Evolutionary conservation across 1,140 invertebrate species (phyloP).

Genomic region (Nephila pilipes): DNA sequence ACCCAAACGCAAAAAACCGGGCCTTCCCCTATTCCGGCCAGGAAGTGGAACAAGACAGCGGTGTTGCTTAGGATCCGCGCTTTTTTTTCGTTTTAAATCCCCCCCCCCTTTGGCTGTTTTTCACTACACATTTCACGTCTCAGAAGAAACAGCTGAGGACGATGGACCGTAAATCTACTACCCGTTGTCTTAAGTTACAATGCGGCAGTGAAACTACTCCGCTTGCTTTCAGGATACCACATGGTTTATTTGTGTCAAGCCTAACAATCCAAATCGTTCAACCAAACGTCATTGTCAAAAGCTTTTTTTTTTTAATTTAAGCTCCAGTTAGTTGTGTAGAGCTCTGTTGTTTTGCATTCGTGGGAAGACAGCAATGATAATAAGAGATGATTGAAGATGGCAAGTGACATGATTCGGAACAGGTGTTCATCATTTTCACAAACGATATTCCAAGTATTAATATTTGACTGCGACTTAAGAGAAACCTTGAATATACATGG

Average conservation of each 20-base stretch:
- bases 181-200: not conserved
- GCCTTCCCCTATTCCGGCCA: not conserved
- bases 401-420: no score
- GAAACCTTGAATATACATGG: no score
- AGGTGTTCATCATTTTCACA: no score
- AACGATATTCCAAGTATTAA: no score
- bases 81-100: not conserved
- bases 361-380: no score
- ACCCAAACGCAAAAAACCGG: conserved; percentile 40
- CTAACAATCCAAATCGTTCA: no score
- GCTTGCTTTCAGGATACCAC: not conserved
- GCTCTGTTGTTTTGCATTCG: no score
- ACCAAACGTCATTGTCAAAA: no score
- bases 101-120: not conserved
- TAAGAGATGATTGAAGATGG: no score
- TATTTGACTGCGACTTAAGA: no score
- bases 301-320: no score
- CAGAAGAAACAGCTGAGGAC: not conserved
- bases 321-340: no score
- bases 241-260: not conserved
- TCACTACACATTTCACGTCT: not conserved
- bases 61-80: not conserved
- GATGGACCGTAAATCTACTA: not conserved
- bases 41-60: conserved; percentile 28
- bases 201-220: not conserved